These are phyloP conservation scores for Stichopus horrens DNA, from an alignment of 53 echinoderm and acorn worm genomes.

Conservation along the genomic window DNA sequence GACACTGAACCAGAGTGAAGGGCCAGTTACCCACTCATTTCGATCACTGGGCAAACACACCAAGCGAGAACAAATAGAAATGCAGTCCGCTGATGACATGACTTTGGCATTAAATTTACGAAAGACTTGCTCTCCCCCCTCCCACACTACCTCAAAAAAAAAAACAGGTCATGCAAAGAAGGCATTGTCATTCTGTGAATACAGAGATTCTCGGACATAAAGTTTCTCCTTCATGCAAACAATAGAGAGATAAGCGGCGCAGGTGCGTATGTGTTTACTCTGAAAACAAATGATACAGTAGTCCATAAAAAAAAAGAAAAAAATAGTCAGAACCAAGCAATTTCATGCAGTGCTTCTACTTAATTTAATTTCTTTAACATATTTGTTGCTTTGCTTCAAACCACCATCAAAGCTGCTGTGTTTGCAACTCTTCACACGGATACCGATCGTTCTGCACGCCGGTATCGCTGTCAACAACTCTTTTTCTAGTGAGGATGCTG, in stretches of 20 bases:
- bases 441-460: too few relatives aligned
- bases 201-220: not conserved
- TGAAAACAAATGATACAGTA: not conserved
- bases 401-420: too few relatives aligned
- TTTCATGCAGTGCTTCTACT: not conserved
- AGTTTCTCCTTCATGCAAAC: not conserved
- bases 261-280: slow-evolving; percentile 2
- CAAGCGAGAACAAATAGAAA: not conserved
- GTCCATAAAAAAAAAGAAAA: not conserved
- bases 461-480: too few relatives aligned
- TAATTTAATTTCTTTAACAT: too few relatives aligned
- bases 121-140: too few relatives aligned
- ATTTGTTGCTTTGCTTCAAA: too few relatives aligned
- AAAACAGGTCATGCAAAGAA: slow-evolving; percentile 4
- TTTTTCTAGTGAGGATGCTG: too few relatives aligned
- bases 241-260: not conserved
- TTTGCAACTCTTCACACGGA: too few relatives aligned
- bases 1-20: not conserved
- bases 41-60: not conserved
- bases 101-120: too few relatives aligned
- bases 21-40: not conserved
- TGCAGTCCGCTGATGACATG: not conserved
- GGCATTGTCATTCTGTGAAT: not conserved
- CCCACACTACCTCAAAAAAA: not conserved
- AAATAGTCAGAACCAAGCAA: not conserved